phyloP scores from a whole-genome alignment of 2,888 invertebrate genomes.

The Steinernema hermaphroditum region DNA sequence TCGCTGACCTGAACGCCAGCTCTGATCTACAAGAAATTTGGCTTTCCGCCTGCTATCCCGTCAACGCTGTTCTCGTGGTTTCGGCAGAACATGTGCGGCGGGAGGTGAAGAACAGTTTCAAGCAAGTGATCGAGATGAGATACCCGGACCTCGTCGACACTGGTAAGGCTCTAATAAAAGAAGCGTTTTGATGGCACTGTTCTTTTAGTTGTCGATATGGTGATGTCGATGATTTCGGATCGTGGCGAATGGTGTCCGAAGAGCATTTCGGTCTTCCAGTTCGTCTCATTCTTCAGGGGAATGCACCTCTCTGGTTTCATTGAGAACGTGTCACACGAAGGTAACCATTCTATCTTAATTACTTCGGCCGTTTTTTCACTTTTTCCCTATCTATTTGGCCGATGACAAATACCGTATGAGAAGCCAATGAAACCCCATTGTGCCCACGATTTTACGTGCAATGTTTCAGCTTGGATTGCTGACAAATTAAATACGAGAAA shows the following conservation, averaged over 20 bases:
- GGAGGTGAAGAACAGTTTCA: slow-evolving; percentile 33
- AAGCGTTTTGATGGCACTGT: too few species aligned
- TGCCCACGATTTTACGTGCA: too few species aligned
- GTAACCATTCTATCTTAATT: slow-evolving; percentile 15
- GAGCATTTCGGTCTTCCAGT: slow-evolving; percentile 47
- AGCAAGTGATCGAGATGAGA: slow-evolving; percentile 41
- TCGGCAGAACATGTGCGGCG: slow-evolving; percentile 50
- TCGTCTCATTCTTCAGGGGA: slow-evolving; percentile 44
- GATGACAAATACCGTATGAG: not conserved
- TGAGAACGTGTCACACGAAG: slow-evolving; percentile 54
- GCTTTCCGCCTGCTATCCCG: slow-evolving; percentile 56
- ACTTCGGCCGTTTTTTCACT: not conserved
- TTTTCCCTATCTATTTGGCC: not conserved
- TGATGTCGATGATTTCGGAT: slow-evolving; percentile 35
- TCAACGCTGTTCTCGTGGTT: slow-evolving; percentile 53
- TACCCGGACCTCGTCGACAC: slow-evolving; percentile 46
- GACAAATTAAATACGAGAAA: slow-evolving; percentile 51
- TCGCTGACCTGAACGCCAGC: slow-evolving; percentile 57
- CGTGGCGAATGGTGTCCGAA: slow-evolving; percentile 38
- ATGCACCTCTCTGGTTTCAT: slow-evolving; percentile 46
- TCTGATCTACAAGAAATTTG: slow-evolving; percentile 61
- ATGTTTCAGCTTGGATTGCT: slow-evolving; percentile 63
- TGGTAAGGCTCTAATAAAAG: slow-evolving; percentile 37
- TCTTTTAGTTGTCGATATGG: slow-evolving; percentile 40
- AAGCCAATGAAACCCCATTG: too few species aligned